A percentile compares a stretch with the other conserved stretches of the same genome.
Evolutionary conservation across 2,113 vertebrate species (phyloP).

Genomic region (Ptilonorhynchus violaceus): DNA sequence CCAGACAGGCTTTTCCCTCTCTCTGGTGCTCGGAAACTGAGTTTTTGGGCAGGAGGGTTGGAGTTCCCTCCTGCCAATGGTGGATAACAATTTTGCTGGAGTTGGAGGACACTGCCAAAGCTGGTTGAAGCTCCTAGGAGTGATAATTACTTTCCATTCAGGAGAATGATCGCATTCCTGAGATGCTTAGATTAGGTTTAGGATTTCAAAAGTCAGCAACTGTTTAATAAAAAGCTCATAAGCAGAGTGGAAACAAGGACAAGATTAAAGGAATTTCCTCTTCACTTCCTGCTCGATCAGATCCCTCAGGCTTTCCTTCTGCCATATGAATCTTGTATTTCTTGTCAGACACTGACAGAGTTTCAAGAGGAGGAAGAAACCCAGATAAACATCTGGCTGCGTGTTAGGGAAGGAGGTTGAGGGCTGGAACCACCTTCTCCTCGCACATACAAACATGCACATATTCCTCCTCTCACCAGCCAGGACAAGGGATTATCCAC

Average conservation of each 20-base stretch:
- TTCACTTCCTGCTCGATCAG: conserved; percentile 18
- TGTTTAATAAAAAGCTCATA: conserved; percentile 31
- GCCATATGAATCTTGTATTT: conserved; percentile 17
- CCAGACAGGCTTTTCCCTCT: not conserved
- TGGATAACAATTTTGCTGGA: not conserved
- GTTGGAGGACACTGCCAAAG: not conserved
- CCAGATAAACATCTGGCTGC: conserved; percentile 14
- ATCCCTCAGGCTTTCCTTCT: not conserved
- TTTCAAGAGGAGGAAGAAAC: conserved; percentile 10
- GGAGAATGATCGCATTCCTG: not conserved
- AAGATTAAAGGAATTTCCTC: conserved; percentile 54
- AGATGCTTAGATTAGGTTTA: not conserved
- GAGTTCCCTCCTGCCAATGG: not conserved
- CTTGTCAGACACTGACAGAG: not conserved
- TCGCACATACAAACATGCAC: not conserved
- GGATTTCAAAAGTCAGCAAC: conserved; percentile 19
- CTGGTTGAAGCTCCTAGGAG: not conserved
- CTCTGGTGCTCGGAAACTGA: fast-evolving
- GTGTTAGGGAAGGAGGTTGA: not conserved
- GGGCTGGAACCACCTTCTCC: not conserved
- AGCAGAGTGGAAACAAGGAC: conserved; percentile 42
- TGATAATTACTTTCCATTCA: not conserved
- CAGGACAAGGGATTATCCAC: not conserved
- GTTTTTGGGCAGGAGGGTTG: not conserved
- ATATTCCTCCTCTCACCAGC: not conserved